Conservation (phyloP, 92 coral and sea anemone genomes). For the Porites evermanni region DNA sequence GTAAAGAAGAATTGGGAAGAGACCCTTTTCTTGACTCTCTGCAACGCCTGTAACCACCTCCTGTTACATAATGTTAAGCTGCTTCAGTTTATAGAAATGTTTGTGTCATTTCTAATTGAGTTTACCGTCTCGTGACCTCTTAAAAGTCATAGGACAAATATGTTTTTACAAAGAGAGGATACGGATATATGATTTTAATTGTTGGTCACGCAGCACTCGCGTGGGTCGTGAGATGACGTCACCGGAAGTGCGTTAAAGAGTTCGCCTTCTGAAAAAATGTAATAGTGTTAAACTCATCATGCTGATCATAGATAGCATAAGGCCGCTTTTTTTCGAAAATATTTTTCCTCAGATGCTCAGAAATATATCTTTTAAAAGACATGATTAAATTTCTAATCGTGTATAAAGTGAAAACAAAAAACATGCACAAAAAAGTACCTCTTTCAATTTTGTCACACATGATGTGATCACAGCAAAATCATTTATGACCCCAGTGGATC, state of each 20-base stretch:
- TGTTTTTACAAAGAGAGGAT: slow-evolving; percentile 3
- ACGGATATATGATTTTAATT: slow-evolving; percentile 22
- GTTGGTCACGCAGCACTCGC: slow-evolving; percentile 40
- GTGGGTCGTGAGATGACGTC: slow-evolving; percentile 17
- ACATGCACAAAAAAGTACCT: neutral
- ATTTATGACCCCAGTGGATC: neutral
- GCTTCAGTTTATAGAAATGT: neutral
- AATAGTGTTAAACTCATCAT: neutral
- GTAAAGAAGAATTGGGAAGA: too few relatives aligned
- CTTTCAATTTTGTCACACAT: neutral
- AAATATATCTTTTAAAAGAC: neutral
- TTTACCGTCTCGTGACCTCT: slow-evolving; percentile 20
- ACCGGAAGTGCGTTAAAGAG: slow-evolving; percentile 27
- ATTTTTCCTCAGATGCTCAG: neutral
- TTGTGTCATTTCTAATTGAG: neutral
- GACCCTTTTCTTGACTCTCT: neutral
- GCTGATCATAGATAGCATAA: neutral
- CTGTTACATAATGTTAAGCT: neutral
- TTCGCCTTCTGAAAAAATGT: neutral
- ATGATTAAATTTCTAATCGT: neutral
- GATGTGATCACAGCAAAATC: neutral
- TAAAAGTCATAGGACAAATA: slow-evolving; percentile 35
- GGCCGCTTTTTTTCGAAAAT: neutral
- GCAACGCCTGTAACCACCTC: neutral
- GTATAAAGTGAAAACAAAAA: neutral